Evolutionary conservation across 92 coral and sea anemone species (phyloP), one percentile per base, ranked within the genome.

Genomic region (Montipora capitata): DNA sequence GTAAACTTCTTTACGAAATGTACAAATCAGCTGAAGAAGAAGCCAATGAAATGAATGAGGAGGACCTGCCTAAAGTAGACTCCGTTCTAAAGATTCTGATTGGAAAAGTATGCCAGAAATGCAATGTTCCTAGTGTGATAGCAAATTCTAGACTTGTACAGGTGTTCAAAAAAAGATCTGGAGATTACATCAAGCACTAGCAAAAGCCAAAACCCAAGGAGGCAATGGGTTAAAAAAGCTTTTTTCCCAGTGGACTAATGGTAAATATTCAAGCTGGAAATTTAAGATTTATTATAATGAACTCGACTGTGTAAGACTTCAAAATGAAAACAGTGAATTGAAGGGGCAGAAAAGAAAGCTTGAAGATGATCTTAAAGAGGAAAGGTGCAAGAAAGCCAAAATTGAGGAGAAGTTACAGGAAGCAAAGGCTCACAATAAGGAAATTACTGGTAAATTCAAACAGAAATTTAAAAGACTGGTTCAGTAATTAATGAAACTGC

Each of bases 401-500:
- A 38, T 56, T 42, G 83, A 78, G 83, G 1, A 57, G 70, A 27
- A 27, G 35, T 27, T 27, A 27, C 35, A 27, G 35, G 35, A 27
- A 1, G 35, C 35, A 27, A 27, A 27, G 35, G 35, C 35, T 27
- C 35, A 59, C 57, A 27, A 12, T 74, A 14, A 74, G 51, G 64
- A 43, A 41, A 56, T 62, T 40, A 64, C 57, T 75, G 59, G 72
- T 40, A 68, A 74, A 74, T 78, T 74, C 4, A 10, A 15, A 66
- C 16, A 59, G 49, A 64, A 68, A 27, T 27, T 27, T 27, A 27
- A 27, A 27, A 27, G 35, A 27, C 35, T 39, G 2, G 72, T 20
- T 27, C 45, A 76, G 84, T 82, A 89, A 76, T 75, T 83, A 63
- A 84, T 84, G 18, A 82, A 83, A 65, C 75, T 70, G 41, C 93